Base-by-base conservation (phyloP, 1,140 invertebrate genomes). In the Araneus ventricosus region DNA sequence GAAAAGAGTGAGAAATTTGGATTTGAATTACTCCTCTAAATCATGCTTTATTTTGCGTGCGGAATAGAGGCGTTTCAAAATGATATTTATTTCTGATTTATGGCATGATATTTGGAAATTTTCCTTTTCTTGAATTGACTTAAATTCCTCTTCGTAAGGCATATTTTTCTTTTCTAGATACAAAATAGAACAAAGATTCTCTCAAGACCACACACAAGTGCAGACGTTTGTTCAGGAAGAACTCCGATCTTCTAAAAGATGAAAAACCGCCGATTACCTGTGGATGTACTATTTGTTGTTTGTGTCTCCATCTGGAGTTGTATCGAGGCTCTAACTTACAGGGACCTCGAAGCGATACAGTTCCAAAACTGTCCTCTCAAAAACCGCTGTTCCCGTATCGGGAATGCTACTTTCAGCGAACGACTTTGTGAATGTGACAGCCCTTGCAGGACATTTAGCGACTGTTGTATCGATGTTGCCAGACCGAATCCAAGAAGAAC, bases 391-490 rank as follows among this genome's bases (percentile, higher is more conserved):
- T 14, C 27, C 10, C 30, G 22, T 6, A 91, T 84, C 1, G 45
- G 7, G 6, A 41, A 34, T 2, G 24, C 30, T 2, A 14, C 4
- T 30, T 91, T 63, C 52, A 8, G 2, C 30, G 75, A 61, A 7
- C n/a, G 89, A 61, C 52, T 59, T 57, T 92, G 90, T 39, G 90
- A 92, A 27, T 92, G 90, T 17, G 90, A 92, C 57, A 14, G 1
- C 10, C 27, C n/a, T 5, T 92, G 90, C 39, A 27, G 1, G 8
- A 4, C 17, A 20, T 92, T 39, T 59, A 24, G 63, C 24, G 90
- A 92, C 34, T 93, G 91, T n/a, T 93, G 91, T 37, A n/a, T 79
- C 27, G 70, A 93, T 45, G 61, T 85, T 37, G 24, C n/a, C 7
- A 10, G n/a, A 27, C 20, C 14, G 20, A 41, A 45, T 10, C 20